Evolutionary conservation across 2,113 vertebrate genomes (phyloP), one percentile per base, ranked within the genome.

Genomic region (Tretioscincus oriximinensis): DNA sequence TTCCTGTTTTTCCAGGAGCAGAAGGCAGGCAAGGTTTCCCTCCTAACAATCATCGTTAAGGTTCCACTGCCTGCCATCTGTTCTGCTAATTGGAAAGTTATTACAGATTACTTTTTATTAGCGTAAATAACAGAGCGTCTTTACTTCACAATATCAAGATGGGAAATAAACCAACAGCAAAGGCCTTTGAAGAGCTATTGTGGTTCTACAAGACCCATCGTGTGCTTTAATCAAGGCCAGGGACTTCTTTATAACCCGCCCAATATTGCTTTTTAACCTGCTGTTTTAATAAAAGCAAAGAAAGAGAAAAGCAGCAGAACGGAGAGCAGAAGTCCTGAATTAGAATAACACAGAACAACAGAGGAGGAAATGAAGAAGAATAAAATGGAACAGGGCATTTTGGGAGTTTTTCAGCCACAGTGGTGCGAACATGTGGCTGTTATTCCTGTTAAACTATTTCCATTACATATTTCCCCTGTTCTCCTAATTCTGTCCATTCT

Each of bases 81-180:
- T 87, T 89, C 89, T 89, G 76, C 89, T 90, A 90, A 85, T 68
- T 51, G 35, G 35, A 89, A 90, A 91, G 90, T 90, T 91, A 92
- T 92, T 89, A 88, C 89, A 89, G 90, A 92, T 87, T 93, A 86
- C 90, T 88, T 90, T 90, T 90, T 89, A 93, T 94, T 93, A 93
- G 90, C 93, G 91, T 93, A 93, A 92, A 92, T 92, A 93, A 92
- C 92, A 93, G 88, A 88, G 88, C 89, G 86, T 90, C 88, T 93
- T 90, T 88, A 87, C 89, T 94, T 92, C 86, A 90, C 88, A 90
- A 92, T 82, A 89, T 93, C 93, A 90, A 92, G 89, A 87, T 86
- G 90, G 90, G 90, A 91, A 93, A 91, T 90, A 94, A 91, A 93
- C 86, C 84, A 89, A 90, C 90, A 89, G n/a, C 92, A 92, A 90